Percentiles rank a stretch among this genome's conserved stretches.
phyloP scores from a whole-genome alignment of 2,113 vertebrate species.

The Phodopus roborovskii region DNA sequence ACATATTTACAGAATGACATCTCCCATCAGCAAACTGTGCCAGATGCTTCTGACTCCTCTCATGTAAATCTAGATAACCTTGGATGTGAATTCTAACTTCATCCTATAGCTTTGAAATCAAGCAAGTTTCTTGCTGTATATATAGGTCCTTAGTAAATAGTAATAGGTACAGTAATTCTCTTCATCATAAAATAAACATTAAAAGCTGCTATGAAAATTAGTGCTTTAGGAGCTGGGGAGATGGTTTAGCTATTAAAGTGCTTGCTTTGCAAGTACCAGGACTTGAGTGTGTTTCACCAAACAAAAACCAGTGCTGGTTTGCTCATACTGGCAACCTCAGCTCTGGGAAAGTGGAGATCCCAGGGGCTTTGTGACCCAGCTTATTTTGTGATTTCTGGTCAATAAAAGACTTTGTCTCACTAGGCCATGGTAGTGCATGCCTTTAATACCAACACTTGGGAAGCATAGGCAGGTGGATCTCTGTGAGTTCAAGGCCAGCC shows the following conservation, averaged over 20 bases:
- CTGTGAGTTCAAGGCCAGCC: no score
- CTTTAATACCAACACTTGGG: no score
- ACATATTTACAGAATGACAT: no score
- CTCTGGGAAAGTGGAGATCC: not conserved
- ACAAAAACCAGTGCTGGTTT: not conserved
- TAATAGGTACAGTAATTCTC: slow-evolving; percentile 15
- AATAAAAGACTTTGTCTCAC: not conserved
- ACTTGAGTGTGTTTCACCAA: not conserved
- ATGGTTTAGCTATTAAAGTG: not conserved
- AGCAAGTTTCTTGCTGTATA: not conserved
- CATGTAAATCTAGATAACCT: not conserved
- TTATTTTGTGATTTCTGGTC: not conserved
- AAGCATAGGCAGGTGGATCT: no score
- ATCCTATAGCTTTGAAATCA: slow-evolving; percentile 12
- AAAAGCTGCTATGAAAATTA: not conserved
- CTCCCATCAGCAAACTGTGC: not conserved
- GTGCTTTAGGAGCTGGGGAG: not conserved
- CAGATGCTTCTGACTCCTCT: not conserved
- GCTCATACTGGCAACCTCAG: not conserved
- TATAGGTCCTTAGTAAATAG: not conserved
- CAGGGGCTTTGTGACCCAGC: not conserved
- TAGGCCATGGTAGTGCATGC: no score
- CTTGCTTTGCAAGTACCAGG: not conserved
- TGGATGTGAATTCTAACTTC: not conserved
- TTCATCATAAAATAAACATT: not conserved